Evolutionary conservation across 2,797 vertebrate genomes (phyloP).

Genomic region (Antennarius maculatus): DNA sequence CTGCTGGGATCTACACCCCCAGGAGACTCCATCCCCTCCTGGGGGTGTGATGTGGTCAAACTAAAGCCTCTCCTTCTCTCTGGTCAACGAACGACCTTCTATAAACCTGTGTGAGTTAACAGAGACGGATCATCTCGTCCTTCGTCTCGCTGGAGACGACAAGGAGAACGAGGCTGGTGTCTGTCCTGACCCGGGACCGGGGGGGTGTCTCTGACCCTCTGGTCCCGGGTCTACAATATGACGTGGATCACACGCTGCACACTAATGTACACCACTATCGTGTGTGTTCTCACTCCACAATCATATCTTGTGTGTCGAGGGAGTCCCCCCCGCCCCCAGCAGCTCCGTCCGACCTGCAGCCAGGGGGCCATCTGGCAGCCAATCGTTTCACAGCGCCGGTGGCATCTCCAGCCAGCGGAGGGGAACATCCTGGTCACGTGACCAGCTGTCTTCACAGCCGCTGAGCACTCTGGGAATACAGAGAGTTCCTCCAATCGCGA

Average conservation of each 20-base stretch:
- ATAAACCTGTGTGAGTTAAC: constrained; percentile 16
- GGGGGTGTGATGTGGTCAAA: constrained; percentile 19
- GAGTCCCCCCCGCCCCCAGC: constrained; percentile 61
- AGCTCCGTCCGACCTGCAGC: constrained; percentile 70
- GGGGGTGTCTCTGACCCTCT: constrained; percentile 60
- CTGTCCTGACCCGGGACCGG: constrained; percentile 46
- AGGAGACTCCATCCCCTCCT: neutral
- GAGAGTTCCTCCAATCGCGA: constrained; percentile 40
- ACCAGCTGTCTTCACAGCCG: constrained; percentile 35
- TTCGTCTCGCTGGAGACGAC: constrained; percentile 34
- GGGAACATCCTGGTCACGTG: constrained; percentile 62
- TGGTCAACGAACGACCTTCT: constrained; percentile 21
- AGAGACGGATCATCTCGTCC: neutral
- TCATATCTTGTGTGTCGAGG: constrained; percentile 40
- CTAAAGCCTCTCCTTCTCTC: constrained; percentile 7
- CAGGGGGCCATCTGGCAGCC: constrained; percentile 63
- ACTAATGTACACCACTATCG: no score
- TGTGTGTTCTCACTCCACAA: no score
- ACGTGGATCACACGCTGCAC: no score
- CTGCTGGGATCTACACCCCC: constrained; percentile 10
- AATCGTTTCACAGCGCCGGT: constrained; percentile 62
- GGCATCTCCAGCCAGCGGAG: constrained; percentile 62
- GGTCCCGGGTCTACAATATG: constrained; percentile 13
- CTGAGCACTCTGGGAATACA: constrained; percentile 40
- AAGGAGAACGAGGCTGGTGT: neutral